phyloP scores from a whole-genome alignment of 2,797 vertebrate species.

The Potorous gilbertii region DNA sequence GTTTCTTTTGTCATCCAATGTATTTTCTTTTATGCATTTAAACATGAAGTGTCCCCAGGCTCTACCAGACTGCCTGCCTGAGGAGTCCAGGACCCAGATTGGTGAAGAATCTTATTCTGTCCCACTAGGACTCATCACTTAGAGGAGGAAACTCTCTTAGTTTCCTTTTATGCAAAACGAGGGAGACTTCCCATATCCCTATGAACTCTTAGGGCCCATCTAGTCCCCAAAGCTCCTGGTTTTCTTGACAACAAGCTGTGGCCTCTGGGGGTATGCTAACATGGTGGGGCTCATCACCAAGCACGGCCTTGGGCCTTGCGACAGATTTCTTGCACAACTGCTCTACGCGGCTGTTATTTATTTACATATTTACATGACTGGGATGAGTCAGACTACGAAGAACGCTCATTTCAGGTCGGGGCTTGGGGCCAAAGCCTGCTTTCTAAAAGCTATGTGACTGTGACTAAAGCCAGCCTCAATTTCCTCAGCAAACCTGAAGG shows the following conservation, averaged over 20 bases:
- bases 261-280: background rate
- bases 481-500: background rate
- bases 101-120: background rate
- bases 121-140: background rate
- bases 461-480: background rate
- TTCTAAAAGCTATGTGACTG: background rate
- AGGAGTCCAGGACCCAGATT: background rate
- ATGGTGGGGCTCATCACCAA: background rate
- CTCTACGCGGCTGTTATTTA: no score
- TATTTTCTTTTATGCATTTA: background rate
- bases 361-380: no score
- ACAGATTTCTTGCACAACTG: background rate
- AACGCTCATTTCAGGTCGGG: background rate
- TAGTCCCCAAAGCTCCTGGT: background rate
- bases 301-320: no score
- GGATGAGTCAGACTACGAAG: background rate
- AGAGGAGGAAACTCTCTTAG: background rate
- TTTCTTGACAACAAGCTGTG: background rate
- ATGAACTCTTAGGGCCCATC: background rate
- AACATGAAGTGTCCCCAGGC: background rate
- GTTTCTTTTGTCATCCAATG: background rate
- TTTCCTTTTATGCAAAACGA: background rate
- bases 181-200: background rate
- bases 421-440: background rate
- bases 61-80: background rate